Base-by-base conservation (phyloP, 2,113 vertebrate genomes). In the Tenrec ecaudatus region DNA sequence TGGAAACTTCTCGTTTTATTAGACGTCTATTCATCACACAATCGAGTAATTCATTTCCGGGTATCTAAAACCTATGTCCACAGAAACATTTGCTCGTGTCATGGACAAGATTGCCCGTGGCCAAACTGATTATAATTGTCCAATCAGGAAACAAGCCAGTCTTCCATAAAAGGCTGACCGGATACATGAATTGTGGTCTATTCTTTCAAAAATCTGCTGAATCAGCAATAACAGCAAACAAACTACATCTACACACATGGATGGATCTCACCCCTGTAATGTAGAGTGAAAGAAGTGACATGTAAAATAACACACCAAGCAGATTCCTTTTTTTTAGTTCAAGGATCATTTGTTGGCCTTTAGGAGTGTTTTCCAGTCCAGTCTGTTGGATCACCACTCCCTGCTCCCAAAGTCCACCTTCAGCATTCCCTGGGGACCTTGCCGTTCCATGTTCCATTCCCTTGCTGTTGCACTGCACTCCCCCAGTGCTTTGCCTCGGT, bases 281-380 rank as follows among this genome's bases (percentile, higher is more conserved):
- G 6, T 47, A 17, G 36, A 17, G 23, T 4, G 57, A 68, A 23
- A 53, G 75, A 62, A 40, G 68, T 31, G 27, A 29, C 36, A 29
- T 25, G 0, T 31, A 8, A 53, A 25, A 38, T 36, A 43, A 62
- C 38, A 29, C 85, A 25, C 6, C 1, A 0, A 2, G 40, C 23
- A 0, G 53, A 29, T 29, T 57, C 3, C 0, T 23, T 6, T 53
- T 29, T 0, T 10, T 2, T 8, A 9, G n/a, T n/a, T n/a, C n/a
- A n/a, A n/a, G n/a, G n/a, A n/a, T n/a, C n/a, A n/a, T n/a, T n/a
- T n/a, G n/a, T n/a, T n/a, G n/a, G n/a, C n/a, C n/a, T n/a, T n/a
- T n/a, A n/a, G n/a, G n/a, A n/a, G n/a, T n/a, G n/a, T n/a, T n/a
- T n/a, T n/a, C n/a, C n/a, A n/a, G n/a, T n/a, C n/a, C n/a, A n/a